phyloP scores from a whole-genome alignment of 2,113 vertebrate genomes.

The Guaruba guarouba region DNA sequence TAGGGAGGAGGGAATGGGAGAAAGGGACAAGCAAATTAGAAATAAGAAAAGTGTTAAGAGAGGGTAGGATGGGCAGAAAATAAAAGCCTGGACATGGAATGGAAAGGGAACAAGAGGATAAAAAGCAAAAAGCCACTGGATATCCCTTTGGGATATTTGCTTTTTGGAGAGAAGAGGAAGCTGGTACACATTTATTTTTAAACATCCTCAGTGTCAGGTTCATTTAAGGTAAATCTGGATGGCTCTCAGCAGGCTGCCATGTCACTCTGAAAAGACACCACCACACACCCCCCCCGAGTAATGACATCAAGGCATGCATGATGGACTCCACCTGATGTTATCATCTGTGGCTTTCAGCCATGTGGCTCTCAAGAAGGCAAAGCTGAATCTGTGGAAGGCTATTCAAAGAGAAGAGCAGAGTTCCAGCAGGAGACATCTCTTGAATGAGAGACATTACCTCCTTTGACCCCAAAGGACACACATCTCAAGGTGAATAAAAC shows the following conservation, averaged over 20 bases:
- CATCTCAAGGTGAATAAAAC: not conserved
- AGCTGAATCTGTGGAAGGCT: not conserved
- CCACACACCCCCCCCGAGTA: not conserved
- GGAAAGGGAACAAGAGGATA: not conserved
- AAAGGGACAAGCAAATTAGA: not conserved
- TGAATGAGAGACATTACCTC: not conserved
- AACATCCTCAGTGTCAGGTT: not conserved
- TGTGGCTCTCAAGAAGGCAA: not conserved
- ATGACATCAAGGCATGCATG: slow-evolving; percentile 24
- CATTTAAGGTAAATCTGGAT: not conserved
- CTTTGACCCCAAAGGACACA: not conserved
- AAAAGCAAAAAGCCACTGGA: not conserved
- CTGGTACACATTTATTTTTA: not conserved
- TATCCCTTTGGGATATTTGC: not conserved
- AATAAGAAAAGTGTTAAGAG: not conserved
- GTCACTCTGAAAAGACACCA: not conserved
- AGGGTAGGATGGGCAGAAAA: not conserved
- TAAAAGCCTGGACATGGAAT: not conserved
- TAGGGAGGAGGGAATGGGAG: not conserved
- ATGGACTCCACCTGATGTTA: slow-evolving; percentile 42
- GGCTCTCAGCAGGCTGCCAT: not conserved
- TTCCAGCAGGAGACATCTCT: not conserved
- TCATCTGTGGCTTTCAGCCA: not conserved
- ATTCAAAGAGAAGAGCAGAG: not conserved
- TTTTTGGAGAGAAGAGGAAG: not conserved